Base-by-base conservation (phyloP, 23 tunicate species). In the Styela plicata region DNA sequence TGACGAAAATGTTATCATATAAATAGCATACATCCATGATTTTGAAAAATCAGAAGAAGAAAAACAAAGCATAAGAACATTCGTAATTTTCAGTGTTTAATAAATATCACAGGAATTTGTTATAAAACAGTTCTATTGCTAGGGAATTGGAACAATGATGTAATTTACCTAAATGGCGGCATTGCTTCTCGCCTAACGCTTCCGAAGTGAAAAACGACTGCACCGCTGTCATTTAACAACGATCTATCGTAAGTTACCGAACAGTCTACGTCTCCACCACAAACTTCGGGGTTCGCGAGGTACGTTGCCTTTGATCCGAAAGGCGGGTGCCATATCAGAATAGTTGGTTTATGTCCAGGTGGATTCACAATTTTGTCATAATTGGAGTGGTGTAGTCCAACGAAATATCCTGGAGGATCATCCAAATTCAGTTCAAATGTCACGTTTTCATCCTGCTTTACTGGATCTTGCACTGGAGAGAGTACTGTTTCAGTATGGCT, bases 281-380 rank as follows among this genome's bases (percentile, higher is more conserved):
- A 93, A 26, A 79, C 98, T 35, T 67, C 26, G 21, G 98, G 93
- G 69, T 93, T 93, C 7, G 98, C 98, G 53, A 85, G 27, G 63
- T 93, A 93, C 13, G 20, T 29, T 36, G 37, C 1, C 22, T 52
- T 52, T 17, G 81, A 44, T 20, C 81, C 81, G 26, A 76, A 76
- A 21, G 36, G 81, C 70, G 81, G 81, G 17, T 27, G 27, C 81
- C 81, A 76, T 36, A 76, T 76, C 13, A 76, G 66, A 37, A 76
- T 76, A 2, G 66, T 76, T 2, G 81, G 81, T 44, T 29, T 76
- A 24, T 76, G 66, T 44, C 66, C 66, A 76, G 64, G 64, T 16
- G 81, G 81, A 76, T 76, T 76, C 18, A 76, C 81, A 17, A 76
- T 76, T 53, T 44, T 29, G 18, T 25, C 33, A 24, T 21, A 44